Base-by-base conservation (phyloP, 2,888 invertebrate genomes). In the Papilio protenor region DNA sequence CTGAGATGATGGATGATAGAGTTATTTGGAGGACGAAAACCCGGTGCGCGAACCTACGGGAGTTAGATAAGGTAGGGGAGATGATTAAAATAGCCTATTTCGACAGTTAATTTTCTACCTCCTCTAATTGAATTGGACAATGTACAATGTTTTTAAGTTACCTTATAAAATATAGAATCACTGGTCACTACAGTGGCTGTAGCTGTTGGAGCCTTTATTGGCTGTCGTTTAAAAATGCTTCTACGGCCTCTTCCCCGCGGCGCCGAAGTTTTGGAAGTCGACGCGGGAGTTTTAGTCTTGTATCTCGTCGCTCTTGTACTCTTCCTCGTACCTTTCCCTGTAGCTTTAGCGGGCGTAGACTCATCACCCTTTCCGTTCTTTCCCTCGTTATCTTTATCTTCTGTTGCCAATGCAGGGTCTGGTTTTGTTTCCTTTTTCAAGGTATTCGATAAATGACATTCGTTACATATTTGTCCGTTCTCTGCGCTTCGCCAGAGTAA, bases 121-220 rank as follows among this genome's bases (percentile, higher is more conserved):
- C 6, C 12, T 8, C 0, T 55, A 61, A n/a, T 21, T 23, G 6
- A 55, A 49, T 76, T 49, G 18, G 18, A n/a, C 16, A 21, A 27
- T 21, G 59, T 45, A 45, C 47, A 40, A 18, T 73, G 12, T 21
- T n/a, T n/a, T 10, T 57, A 61, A 74, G 18, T 77, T 83, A 86
- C 88, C 84, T 86, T 87, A 81, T 84, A 87, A 83, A 97, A 98
- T 33, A 98, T 95, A 84, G 96, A 97, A 79, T 97, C 96, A 81
- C 97, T 97, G 10, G 98, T 97, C 14, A 97, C 96, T 0, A 97
- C 96, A 27, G 98, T 97, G 0, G 98, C 97, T 21, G 97, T 97
- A 14, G 98, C 96, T 0, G 96, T 95, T 0, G 98, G 98, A 0
- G 98, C 97, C 90, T 97, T 98, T 5, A 97, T 95, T 0, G 98